Conservation (phyloP, 2,797 vertebrate genomes). For the Caiman crocodilus region DNA sequence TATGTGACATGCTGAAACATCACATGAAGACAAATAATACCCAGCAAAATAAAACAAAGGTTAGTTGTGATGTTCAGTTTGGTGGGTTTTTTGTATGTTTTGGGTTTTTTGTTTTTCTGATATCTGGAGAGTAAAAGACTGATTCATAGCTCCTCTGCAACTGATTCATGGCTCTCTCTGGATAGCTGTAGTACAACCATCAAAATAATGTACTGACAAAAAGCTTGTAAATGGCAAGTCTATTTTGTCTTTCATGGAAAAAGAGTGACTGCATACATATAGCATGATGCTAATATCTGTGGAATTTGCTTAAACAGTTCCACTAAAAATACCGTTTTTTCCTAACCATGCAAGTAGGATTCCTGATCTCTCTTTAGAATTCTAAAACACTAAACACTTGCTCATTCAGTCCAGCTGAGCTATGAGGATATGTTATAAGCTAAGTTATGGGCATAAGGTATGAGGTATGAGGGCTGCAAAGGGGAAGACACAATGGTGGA, state of each 20-base stretch:
- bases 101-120: not conserved
- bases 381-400: not conserved
- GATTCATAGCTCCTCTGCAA: not conserved
- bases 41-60: not conserved
- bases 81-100: too few relatives aligned
- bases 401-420: not conserved
- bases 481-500: not conserved
- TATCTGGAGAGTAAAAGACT: not conserved
- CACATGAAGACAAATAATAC: not conserved
- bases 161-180: not conserved
- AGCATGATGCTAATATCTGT: not conserved
- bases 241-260: conserved; percentile 17
- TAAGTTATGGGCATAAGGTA: too few relatives aligned
- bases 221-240: not conserved
- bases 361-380: not conserved
- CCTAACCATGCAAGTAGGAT: not conserved
- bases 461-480: not conserved
- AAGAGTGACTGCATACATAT: not conserved
- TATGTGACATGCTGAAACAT: not conserved
- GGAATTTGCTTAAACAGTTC: not conserved
- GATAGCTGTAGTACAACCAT: not conserved
- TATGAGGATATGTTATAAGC: not conserved
- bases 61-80: not conserved
- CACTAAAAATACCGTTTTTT: not conserved
- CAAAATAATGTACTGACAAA: not conserved